phyloP scores from a whole-genome alignment of 2,888 invertebrate species.

The Amphipyra berbera region DNA sequence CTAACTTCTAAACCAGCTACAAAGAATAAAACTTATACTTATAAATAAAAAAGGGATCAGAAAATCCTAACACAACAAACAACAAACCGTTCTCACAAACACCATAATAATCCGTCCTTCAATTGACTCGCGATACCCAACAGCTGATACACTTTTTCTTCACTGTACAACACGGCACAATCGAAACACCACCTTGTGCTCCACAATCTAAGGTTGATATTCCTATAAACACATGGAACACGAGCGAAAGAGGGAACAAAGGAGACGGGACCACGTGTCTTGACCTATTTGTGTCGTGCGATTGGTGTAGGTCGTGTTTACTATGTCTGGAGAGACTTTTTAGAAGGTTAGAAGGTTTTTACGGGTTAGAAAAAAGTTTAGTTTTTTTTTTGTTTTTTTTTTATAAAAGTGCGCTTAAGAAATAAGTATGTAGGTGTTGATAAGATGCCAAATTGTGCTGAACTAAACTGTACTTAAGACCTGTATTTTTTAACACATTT shows the following conservation, averaged over 20 bases:
- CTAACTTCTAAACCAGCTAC: neutral
- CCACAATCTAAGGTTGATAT: slow-evolving; percentile 32
- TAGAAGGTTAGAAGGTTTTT: slow-evolving; percentile 41
- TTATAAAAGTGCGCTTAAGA: too few relatives aligned
- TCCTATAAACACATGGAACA: slow-evolving; percentile 33
- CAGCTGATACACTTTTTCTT: slow-evolving; percentile 64
- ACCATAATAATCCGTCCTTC: slow-evolving; percentile 57
- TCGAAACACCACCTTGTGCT: slow-evolving; percentile 31
- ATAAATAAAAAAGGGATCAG: neutral
- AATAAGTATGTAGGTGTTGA: neutral
- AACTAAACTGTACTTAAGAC: too few relatives aligned
- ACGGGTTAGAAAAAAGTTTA: slow-evolving; percentile 25
- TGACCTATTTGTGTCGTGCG: slow-evolving; percentile 76
- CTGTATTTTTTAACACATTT: too few relatives aligned
- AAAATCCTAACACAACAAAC: slow-evolving; percentile 36
- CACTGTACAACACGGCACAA: slow-evolving; percentile 25
- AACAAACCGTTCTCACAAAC: slow-evolving; percentile 41
- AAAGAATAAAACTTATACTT: neutral
- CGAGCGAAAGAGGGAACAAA: slow-evolving; percentile 66
- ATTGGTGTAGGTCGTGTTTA: slow-evolving; percentile 75
- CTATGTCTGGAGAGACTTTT: slow-evolving; percentile 54
- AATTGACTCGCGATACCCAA: slow-evolving; percentile 59
- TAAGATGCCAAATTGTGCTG: too few relatives aligned
- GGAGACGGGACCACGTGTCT: slow-evolving; percentile 69
- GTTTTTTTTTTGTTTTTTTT: neutral